Evolutionary conservation across 2,113 vertebrate species (phyloP), one percentile per base, ranked within the genome.

Genomic region (Coptodon rendalli): DNA sequence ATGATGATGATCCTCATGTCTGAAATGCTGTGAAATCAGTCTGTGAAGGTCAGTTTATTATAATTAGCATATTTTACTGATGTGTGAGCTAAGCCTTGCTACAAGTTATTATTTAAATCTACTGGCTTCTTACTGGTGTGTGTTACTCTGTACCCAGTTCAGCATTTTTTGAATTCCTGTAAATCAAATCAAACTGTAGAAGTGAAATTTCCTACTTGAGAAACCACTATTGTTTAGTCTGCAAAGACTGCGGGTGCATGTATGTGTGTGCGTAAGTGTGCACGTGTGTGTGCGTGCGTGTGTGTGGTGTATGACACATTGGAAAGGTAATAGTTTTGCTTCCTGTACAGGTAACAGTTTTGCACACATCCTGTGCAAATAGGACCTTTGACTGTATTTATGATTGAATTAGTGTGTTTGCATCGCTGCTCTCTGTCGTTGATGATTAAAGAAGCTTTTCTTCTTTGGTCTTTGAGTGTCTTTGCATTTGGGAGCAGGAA

Each of bases 401-500:
- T 85, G 57, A 59, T 17, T 81, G 9, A 80, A n/a, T 22, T n/a
- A 31, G 10, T 71, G 16, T 50, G 82, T 36, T 11, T 24, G 14
- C n/a, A 85, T 22, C 17, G 38, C 5, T 82, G 24, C 34, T 27
- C 5, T 53, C 52, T 57, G 71, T 24, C 31, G 2, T 8, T 61
- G 4, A 16, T 36, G 38, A 81, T 78, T 50, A 50, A 50, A 76
- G 71, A 50, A 78, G 11, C 71, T n/a, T 27, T 78, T 78, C 43
- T 50, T 78, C 71, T 50, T 11, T 78, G 71, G 27, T 78, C 48
- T 76, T 48, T 76, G 40, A 36, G 31, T 29, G 34, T 82, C 66
- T 48, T 34, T 59, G 82, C 82, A 10, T 82, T 78, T 82, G 63
- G 34, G 56, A 89, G 83, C 87, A 89, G 87, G 86, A 91, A 86